phyloP scores from a whole-genome alignment of 2,888 invertebrate species.

The Conistra vaccinii region DNA sequence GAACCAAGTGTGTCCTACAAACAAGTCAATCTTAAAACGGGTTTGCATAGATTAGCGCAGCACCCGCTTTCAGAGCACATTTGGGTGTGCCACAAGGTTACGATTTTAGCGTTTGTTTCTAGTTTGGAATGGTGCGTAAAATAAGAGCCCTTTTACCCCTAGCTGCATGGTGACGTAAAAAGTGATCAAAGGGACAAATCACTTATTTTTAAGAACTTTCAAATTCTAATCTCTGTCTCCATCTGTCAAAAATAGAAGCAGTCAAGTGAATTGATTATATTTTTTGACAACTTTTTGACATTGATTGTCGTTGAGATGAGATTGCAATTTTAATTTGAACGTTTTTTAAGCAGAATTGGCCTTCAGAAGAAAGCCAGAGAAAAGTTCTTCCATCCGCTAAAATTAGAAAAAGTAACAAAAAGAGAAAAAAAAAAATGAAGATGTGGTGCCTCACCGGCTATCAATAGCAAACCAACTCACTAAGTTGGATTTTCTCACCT shows the following conservation, averaged over 20 bases:
- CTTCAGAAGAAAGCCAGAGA: too few species aligned
- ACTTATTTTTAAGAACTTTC: neutral
- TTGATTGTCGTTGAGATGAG: too few species aligned
- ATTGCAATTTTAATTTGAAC: too few species aligned
- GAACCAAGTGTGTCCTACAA: conserved; percentile 80
- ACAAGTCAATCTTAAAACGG: conserved; percentile 86
- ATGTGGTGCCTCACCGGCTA: too few species aligned
- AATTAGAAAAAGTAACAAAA: too few species aligned
- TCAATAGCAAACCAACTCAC: too few species aligned
- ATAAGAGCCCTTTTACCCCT: neutral
- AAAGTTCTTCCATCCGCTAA: too few species aligned
- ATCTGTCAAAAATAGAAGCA: neutral
- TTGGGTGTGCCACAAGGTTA: conserved; percentile 67
- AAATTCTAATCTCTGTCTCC: neutral
- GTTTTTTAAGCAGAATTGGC: too few species aligned
- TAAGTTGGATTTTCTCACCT: too few species aligned
- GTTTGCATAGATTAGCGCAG: conserved; percentile 86
- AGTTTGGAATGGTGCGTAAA: neutral
- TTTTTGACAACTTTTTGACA: neutral
- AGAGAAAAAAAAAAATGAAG: too few species aligned
- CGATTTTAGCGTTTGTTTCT: conserved; percentile 16
- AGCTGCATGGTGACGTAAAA: neutral
- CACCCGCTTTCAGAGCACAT: conserved; percentile 81
- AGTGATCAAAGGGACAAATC: neutral
- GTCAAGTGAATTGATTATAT: neutral